Evolutionary conservation across 2,888 invertebrate species (phyloP).

Genomic region (Malthinus seriepunctatus): DNA sequence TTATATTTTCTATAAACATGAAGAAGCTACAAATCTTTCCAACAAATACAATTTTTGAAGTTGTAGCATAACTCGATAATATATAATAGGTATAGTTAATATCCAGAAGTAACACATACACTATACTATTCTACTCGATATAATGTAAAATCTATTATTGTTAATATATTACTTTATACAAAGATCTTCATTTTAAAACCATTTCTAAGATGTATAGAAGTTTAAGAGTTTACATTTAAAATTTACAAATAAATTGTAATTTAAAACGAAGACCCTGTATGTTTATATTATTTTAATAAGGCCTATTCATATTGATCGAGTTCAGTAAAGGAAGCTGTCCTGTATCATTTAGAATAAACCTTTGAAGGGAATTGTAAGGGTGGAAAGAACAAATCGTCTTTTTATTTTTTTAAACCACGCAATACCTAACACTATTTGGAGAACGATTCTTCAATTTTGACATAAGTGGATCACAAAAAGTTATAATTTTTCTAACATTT

Average conservation of each 20-base stretch:
- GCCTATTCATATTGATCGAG: constrained; percentile 43
- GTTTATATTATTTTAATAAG: constrained; percentile 25
- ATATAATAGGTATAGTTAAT: too few relatives aligned
- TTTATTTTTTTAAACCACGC: too few relatives aligned
- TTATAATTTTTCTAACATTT: too few relatives aligned
- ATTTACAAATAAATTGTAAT: not conserved
- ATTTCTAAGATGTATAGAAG: not conserved
- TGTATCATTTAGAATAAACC: constrained; percentile 37
- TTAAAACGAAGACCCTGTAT: constrained; percentile 25
- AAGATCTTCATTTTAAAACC: constrained; percentile 22
- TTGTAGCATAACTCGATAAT: too few relatives aligned
- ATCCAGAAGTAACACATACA: constrained; percentile 19
- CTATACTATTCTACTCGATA: constrained; percentile 18
- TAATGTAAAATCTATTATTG: constrained; percentile 23
- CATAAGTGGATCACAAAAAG: too few relatives aligned
- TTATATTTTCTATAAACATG: too few relatives aligned
- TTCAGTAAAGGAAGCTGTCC: constrained; percentile 34
- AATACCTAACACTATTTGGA: too few relatives aligned
- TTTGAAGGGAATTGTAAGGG: constrained; percentile 10
- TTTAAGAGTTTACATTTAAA: not conserved
- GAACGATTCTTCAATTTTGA: too few relatives aligned
- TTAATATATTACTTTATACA: constrained; percentile 21
- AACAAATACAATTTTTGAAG: too few relatives aligned
- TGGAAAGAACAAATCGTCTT: not conserved
- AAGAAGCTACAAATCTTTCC: too few relatives aligned